Conservation (phyloP, 2,797 vertebrate genomes). For the Periophthalmus magnuspinnatus region DNA sequence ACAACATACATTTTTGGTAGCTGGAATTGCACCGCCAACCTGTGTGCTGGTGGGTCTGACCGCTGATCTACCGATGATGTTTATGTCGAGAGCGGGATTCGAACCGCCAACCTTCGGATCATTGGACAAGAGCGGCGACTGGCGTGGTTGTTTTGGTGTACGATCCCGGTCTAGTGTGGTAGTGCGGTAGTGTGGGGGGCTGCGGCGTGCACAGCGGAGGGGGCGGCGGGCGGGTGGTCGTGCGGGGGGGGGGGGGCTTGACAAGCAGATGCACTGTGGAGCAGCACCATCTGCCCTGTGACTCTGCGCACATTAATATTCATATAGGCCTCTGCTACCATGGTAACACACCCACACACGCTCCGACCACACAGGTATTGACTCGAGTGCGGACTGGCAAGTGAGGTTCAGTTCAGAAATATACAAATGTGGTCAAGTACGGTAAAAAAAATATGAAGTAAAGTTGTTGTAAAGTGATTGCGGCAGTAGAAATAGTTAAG, state of each 20-base stretch:
- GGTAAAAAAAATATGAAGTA: neutral
- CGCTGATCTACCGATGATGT: no score
- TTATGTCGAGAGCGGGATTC: no score
- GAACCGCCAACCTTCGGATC: no score
- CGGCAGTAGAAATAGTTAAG: no score
- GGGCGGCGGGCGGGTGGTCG: neutral
- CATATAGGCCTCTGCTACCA: constrained; percentile 16
- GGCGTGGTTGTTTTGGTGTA: neutral
- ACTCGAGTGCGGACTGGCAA: constrained; percentile 9
- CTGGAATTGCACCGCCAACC: no score
- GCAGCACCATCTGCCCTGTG: constrained; percentile 46
- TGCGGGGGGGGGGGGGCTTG: constrained; percentile 15
- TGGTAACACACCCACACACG: constrained; percentile 23
- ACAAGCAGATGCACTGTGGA: constrained; percentile 36
- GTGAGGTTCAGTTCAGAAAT: neutral
- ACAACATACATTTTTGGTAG: no score
- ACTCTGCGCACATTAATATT: constrained; percentile 34
- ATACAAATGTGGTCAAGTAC: neutral
- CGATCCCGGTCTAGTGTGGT: constrained; percentile 4
- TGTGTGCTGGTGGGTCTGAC: no score
- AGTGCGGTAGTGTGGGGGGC: neutral
- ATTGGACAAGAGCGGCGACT: no score
- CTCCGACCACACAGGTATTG: constrained; percentile 16
- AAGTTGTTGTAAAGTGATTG: neutral
- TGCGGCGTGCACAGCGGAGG: constrained; percentile 16